Evolutionary conservation across 2,113 vertebrate species (phyloP).

Genomic region (Saimiri boliviensis): DNA sequence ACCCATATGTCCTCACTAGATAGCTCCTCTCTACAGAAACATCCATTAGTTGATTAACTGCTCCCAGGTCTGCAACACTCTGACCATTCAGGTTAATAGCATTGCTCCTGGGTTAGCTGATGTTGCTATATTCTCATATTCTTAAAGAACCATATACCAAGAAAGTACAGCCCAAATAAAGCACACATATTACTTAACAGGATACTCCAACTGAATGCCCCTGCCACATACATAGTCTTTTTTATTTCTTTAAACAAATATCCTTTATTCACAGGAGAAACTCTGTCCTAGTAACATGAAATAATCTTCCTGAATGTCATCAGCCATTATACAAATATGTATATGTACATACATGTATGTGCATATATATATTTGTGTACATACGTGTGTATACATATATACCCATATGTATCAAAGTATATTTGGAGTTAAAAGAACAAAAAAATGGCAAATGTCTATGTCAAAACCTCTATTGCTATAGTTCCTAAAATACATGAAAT

Average conservation of each 20-base stretch:
- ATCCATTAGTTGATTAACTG: neutral
- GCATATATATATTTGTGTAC: too few relatives aligned
- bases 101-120: neutral
- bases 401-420: neutral
- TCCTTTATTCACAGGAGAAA: neutral
- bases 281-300: neutral
- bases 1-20: neutral
- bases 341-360: too few relatives aligned
- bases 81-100: neutral
- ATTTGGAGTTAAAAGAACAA: conserved; percentile 16
- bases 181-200: neutral
- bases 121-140: neutral
- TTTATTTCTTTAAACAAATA: conserved; percentile 25
- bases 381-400: neutral
- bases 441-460: neutral
- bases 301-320: neutral
- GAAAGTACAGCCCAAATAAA: conserved; percentile 45
- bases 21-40: neutral
- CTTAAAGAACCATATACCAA: neutral
- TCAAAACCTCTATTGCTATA: neutral
- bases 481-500: conserved; percentile 39
- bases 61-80: neutral
- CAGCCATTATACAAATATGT: neutral
- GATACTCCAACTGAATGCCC: neutral
- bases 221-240: neutral